phyloP scores from a whole-genome alignment of 2,888 invertebrate genomes.

The Sycophila texana region DNA sequence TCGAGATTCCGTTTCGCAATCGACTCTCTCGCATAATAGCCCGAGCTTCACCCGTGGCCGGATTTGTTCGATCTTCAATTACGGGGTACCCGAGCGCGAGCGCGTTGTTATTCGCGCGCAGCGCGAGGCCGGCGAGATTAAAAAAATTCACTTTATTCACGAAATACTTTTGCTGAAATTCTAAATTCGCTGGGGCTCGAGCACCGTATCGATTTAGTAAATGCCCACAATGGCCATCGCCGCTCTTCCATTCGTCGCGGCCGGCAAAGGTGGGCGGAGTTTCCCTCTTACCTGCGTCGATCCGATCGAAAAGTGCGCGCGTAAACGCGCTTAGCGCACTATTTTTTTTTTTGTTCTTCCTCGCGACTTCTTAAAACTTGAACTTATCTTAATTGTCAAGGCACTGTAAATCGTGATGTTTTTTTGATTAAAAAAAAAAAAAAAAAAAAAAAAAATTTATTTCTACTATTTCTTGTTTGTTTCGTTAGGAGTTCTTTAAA shows the following conservation, averaged over 20 bases:
- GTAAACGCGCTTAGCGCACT: neutral
- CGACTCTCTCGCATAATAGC: conserved; percentile 28
- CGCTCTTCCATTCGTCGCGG: conserved; percentile 47
- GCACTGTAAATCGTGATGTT: neutral
- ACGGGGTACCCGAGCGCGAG: neutral
- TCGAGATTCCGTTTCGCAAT: conserved; percentile 25
- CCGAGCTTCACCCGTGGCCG: conserved; percentile 15
- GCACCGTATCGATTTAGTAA: conserved; percentile 11
- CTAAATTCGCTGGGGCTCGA: conserved; percentile 26
- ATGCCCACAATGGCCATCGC: conserved; percentile 53
- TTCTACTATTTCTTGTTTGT: too few relatives aligned
- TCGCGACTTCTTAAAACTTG: conserved; percentile 6
- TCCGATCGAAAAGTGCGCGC: conserved; percentile 39
- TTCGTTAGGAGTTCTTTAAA: too few relatives aligned
- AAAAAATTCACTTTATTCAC: conserved; percentile 11
- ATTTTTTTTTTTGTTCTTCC: neutral
- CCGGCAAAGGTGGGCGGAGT: conserved; percentile 55
- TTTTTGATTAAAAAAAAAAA: neutral
- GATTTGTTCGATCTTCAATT: conserved; percentile 30
- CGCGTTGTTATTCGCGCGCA: conserved; percentile 16
- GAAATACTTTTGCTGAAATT: conserved; percentile 22
- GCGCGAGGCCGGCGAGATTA: conserved; percentile 25
- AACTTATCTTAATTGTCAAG: conserved; percentile 30
- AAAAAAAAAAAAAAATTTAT: conserved; percentile 4
- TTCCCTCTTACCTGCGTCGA: conserved; percentile 51